Conservation (phyloP, 2,888 invertebrate species). For the Dasypolia templi region DNA sequence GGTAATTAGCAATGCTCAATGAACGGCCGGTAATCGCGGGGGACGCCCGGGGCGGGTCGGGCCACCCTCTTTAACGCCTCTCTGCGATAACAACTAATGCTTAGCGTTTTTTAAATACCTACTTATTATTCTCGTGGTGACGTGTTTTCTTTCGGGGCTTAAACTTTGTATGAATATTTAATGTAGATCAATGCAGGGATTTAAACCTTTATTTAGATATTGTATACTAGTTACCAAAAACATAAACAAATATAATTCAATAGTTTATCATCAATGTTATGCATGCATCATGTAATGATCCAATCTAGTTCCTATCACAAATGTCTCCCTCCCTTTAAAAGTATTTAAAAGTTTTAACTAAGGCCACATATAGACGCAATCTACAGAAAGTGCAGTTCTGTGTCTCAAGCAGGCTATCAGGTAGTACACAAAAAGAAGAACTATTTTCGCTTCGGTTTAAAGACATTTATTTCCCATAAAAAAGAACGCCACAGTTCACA, state of each 20-base stretch:
- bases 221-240: no score
- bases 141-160: neutral
- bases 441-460: no score
- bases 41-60: slow-evolving; percentile 63
- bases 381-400: no score
- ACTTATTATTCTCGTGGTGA: slow-evolving; percentile 33
- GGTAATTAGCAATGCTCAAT: slow-evolving; percentile 78
- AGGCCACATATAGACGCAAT: no score
- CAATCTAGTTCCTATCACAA: neutral
- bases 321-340: no score
- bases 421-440: no score
- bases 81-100: slow-evolving; percentile 55
- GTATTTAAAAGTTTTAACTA: no score
- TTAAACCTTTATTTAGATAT: neutral
- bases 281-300: no score
- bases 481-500: no score
- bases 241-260: neutral
- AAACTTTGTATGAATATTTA: neutral
- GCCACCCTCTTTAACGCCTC: slow-evolving; percentile 68
- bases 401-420: no score
- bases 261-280: no score
- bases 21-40: slow-evolving; percentile 68
- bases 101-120: slow-evolving; percentile 43
- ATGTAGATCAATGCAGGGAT: neutral
- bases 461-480: no score